Percentiles rank a stretch among this genome's conserved stretches.
Evolutionary conservation across 2,113 vertebrate species (phyloP).

Genomic region (Emydura subglobosa): DNA sequence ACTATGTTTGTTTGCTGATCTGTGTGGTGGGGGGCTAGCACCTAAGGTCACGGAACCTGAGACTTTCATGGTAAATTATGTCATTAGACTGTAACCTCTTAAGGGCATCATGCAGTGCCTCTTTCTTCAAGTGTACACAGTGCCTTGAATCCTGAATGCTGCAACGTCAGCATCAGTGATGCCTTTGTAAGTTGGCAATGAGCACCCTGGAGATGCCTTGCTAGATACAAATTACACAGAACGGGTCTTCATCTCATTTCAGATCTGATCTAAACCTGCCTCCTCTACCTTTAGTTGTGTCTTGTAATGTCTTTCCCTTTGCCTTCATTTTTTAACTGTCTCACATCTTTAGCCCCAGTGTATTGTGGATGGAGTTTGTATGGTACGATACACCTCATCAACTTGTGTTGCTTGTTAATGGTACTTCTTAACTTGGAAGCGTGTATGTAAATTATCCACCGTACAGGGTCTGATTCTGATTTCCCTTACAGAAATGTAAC

Average conservation of each 20-base stretch:
- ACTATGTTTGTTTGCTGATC: accelerated
- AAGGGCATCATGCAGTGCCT: accelerated
- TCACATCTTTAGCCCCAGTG: background rate
- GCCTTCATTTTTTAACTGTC: background rate
- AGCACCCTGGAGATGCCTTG: background rate
- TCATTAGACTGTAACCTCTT: accelerated
- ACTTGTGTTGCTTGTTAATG: background rate
- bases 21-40: background rate
- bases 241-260: background rate
- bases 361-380: background rate
- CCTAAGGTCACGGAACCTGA: background rate
- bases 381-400: background rate
- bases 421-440: background rate
- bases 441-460: background rate
- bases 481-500: background rate
- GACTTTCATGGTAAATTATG: background rate
- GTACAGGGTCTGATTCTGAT: background rate
- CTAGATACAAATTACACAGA: background rate
- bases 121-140: background rate
- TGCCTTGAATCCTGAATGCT: background rate
- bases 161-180: accelerated
- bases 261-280: background rate
- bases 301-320: background rate
- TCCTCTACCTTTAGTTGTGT: background rate
- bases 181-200: background rate